Percentiles rank a stretch among this genome's conserved stretches.
Evolutionary conservation across 2,113 vertebrate genomes (phyloP).

Genomic region (Megaceryle torquata): DNA sequence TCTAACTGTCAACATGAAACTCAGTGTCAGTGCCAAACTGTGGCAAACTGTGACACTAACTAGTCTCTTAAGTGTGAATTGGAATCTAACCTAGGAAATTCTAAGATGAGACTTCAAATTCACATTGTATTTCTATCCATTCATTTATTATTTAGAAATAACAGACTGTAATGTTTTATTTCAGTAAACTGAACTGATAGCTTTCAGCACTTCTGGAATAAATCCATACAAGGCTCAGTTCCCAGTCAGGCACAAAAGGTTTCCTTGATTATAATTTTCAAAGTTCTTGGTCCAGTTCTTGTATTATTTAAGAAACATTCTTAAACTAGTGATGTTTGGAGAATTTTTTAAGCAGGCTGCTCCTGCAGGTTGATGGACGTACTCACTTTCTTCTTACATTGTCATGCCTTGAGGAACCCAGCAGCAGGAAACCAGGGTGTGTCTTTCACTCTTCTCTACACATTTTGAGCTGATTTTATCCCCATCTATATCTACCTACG

Average conservation of each 20-base stretch:
- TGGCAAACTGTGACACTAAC: not conserved
- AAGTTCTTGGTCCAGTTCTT: not conserved
- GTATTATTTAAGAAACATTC: not conserved
- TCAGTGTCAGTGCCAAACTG: not conserved
- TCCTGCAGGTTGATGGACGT: not conserved
- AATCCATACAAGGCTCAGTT: not conserved
- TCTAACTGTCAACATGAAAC: not conserved
- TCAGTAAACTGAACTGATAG: not conserved
- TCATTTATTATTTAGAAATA: not conserved
- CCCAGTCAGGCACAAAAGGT: not conserved
- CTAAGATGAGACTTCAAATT: not conserved
- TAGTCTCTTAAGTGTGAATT: not conserved
- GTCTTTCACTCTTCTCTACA: not conserved
- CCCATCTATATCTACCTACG: not conserved
- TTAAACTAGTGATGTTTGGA: not conserved
- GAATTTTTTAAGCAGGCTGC: not conserved
- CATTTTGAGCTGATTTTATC: not conserved
- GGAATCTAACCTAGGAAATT: not conserved
- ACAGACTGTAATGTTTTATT: not conserved
- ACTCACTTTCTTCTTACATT: not conserved
- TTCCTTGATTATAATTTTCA: not conserved
- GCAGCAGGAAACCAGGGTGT: not conserved
- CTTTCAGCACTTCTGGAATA: not conserved
- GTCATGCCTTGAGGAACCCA: not conserved
- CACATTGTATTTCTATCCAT: not conserved